phyloP scores from a whole-genome alignment of 2,113 vertebrate species.

The Engystomops pustulosus region DNA sequence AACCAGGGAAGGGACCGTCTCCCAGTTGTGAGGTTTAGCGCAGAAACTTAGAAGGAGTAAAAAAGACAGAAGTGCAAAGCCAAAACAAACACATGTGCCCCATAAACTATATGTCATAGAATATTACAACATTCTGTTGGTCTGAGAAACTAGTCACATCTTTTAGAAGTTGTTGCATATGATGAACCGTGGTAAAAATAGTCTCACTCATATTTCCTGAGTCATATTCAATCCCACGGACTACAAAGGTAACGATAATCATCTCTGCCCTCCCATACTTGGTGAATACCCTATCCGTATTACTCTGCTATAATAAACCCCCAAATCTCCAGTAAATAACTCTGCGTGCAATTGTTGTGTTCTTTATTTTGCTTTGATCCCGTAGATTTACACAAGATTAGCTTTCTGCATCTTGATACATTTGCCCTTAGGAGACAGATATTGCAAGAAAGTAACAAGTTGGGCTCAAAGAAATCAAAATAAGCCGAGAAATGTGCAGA shows the following conservation, averaged over 20 bases:
- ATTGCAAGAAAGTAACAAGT: background rate
- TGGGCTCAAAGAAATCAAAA: conserved; percentile 24
- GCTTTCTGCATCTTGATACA: conserved; percentile 18
- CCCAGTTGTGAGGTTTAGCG: no score
- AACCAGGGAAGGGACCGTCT: no score
- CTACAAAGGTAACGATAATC: background rate
- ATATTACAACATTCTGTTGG: no score
- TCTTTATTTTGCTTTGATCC: conserved; percentile 18
- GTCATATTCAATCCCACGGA: background rate
- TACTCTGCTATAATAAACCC: background rate
- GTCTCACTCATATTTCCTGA: no score
- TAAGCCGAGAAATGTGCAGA: conserved; percentile 37
- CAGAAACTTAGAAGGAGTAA: no score
- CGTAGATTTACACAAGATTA: conserved; percentile 3
- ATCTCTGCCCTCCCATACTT: background rate
- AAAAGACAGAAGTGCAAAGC: no score
- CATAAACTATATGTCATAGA: no score
- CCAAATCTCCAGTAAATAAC: background rate
- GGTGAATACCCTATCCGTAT: background rate
- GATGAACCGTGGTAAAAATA: no score
- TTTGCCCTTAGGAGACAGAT: conserved; percentile 16
- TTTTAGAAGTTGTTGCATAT: no score
- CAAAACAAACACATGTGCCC: no score
- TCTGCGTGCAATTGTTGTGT: background rate
- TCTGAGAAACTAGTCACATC: no score